Percentiles rank a stretch among this genome's conserved stretches.
phyloP scores from a whole-genome alignment of 92 coral and sea anemone species.

The Zoanthus sociatus region DNA sequence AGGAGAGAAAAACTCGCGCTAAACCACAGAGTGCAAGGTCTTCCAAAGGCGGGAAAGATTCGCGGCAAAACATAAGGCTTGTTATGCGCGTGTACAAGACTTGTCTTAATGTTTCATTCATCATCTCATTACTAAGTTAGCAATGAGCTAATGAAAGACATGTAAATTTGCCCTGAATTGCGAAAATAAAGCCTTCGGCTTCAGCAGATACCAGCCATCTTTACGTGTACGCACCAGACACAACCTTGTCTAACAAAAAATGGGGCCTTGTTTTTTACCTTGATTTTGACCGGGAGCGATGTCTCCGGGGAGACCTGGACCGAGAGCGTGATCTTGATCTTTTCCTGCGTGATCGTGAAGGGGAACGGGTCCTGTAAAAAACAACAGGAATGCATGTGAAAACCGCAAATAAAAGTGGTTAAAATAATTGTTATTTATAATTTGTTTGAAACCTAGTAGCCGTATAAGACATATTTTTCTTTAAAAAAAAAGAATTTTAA shows the following conservation, averaged over 20 bases:
- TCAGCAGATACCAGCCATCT: neutral
- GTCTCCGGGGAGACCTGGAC: constrained; percentile 72
- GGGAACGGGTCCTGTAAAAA: constrained; percentile 39
- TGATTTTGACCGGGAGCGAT: constrained; percentile 85
- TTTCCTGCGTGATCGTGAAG: constrained; percentile 54
- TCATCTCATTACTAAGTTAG: neutral
- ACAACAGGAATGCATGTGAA: neutral
- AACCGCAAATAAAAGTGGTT: neutral
- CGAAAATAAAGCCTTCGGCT: neutral
- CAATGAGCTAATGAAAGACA: neutral
- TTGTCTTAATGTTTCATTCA: neutral
- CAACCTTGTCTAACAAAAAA: no score
- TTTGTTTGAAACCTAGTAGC: no score
- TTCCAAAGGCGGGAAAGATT: neutral
- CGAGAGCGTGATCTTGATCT: constrained; percentile 76
- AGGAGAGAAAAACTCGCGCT: no score
- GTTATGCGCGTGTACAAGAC: neutral
- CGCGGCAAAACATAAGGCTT: neutral
- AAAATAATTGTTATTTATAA: no score
- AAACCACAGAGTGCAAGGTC: neutral
- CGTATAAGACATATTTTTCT: no score
- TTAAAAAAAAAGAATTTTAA: no score
- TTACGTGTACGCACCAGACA: no score
- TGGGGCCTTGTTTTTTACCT: constrained; percentile 7
- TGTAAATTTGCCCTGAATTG: neutral